Evolutionary conservation across 2,888 invertebrate species (phyloP).

Genomic region (Eupithecia dodoneata): DNA sequence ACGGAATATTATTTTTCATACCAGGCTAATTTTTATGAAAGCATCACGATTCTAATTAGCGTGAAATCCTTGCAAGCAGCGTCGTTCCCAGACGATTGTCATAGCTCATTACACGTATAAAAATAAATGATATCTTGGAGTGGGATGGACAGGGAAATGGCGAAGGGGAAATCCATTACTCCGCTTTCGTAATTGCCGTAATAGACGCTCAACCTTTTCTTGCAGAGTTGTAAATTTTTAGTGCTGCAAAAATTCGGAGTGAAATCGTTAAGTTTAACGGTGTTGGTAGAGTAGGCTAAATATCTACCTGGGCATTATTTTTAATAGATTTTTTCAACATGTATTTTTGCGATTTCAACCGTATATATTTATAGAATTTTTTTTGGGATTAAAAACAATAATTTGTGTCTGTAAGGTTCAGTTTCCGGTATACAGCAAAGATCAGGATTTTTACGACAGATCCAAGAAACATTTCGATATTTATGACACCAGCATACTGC

Average conservation of each 20-base stretch:
- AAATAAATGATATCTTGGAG: slow-evolving; percentile 71
- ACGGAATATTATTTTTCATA: neutral
- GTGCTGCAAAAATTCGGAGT: slow-evolving; percentile 21
- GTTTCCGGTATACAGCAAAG: slow-evolving; percentile 6
- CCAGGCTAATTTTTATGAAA: slow-evolving; percentile 17
- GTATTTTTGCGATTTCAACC: neutral
- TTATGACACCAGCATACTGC: slow-evolving; percentile 64
- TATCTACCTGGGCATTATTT: neutral
- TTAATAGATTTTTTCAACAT: neutral
- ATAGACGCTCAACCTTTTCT: slow-evolving; percentile 38
- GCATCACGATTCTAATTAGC: slow-evolving; percentile 25
- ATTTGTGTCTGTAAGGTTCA: neutral
- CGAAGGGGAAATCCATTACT: slow-evolving; percentile 50
- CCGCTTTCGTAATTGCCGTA: slow-evolving; percentile 57
- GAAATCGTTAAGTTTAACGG: slow-evolving; percentile 1
- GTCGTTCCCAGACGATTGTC: slow-evolving; percentile 66
- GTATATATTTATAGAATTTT: neutral
- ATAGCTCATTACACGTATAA: slow-evolving; percentile 74
- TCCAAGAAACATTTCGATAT: slow-evolving; percentile 44
- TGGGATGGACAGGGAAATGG: slow-evolving; percentile 53
- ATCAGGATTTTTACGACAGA: slow-evolving; percentile 10
- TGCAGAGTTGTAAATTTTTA: slow-evolving; percentile 29
- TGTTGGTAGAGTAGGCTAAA: neutral
- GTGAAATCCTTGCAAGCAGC: slow-evolving; percentile 33
- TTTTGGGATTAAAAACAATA: neutral